Base-by-base conservation (phyloP, 2,797 vertebrate species). In the Pogonophryne albipinna region DNA sequence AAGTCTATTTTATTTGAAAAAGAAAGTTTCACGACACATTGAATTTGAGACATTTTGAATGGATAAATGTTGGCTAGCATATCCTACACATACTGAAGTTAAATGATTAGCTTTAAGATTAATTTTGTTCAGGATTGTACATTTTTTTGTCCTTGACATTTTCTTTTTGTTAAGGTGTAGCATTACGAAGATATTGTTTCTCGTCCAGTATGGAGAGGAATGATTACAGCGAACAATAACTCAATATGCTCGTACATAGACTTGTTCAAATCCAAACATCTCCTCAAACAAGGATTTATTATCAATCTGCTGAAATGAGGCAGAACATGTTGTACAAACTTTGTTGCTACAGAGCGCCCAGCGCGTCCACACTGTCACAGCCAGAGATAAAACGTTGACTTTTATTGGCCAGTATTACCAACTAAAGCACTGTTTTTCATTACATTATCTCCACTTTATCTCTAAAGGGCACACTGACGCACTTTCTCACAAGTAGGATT, bases 401-500 rank as follows among this genome's bases (percentile, higher is more conserved):
- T 23, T 15, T 10, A n/a, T 20, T 38, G 65, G 65, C 62, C 71
- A 78, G 65, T 78, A 61, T 58, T 53, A 55, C 17, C 47, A 38
- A 4, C 55, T 64, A 14, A 14, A 59, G 42, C 20, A 49, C 27
- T 50, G 61, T 17, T 57, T 5, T 1, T 44, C 34, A 44, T 38
- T 15, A 16, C 34, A 50, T 31, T 55, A 59, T 19, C 38, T 27
- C 17, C 55, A 10, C 66, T 38, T 41, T 23, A 13, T 57, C 45
- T 41, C 9, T 59, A 3, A 10, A 65, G 9, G 57, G 47, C 42
- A 66, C 59, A 10, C 47, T 52, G 4, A 58, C 23, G 65, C 70
- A 84, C 75, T 59, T 59, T 77, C 23, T 76, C n/a, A 27, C 38
- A 20, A 38, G 8, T 47, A 49, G 46, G 23, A 17, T 61, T 56